These are phyloP conservation scores for Diadumene lineata DNA, from an alignment of 92 coral and sea anemone genomes.

Conservation along the genomic window DNA sequence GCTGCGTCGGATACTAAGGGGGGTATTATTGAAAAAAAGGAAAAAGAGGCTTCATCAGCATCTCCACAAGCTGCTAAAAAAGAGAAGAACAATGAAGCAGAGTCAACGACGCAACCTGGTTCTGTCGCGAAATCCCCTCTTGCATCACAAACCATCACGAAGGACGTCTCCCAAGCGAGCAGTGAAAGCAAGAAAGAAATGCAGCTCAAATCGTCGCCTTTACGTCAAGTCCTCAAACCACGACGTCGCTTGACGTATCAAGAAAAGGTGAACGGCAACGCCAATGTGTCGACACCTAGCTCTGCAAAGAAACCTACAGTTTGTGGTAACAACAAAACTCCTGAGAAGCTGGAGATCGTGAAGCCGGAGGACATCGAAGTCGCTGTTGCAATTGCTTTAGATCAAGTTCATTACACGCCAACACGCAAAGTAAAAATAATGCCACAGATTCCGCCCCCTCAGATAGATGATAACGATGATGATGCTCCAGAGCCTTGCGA, in stretches of 20 bases:
- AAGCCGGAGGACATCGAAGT: constrained; percentile 17
- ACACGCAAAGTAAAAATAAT: not conserved
- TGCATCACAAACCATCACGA: not conserved
- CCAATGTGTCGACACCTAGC: too few species aligned
- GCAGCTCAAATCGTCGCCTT: not conserved
- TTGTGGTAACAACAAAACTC: not conserved
- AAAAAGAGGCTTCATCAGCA: not conserved
- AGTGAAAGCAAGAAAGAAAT: not conserved
- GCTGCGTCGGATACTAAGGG: not conserved
- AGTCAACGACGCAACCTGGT: not conserved
- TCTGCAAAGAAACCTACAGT: not conserved
- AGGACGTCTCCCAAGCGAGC: too few species aligned
- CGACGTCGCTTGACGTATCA: constrained; percentile 7
- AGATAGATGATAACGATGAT: not conserved
- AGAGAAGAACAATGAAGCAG: not conserved
- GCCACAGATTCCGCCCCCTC: not conserved
- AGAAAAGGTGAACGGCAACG: constrained; percentile 3
- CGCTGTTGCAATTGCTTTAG: constrained; percentile 11
- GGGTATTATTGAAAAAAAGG: too few species aligned
- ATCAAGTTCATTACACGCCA: constrained; percentile 1
- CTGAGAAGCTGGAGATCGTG: not conserved
- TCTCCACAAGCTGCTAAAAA: not conserved
- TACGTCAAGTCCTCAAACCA: constrained; percentile 10
- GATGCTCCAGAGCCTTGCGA: not conserved
- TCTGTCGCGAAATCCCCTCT: constrained; percentile 1